Evolutionary conservation across 2,888 invertebrate genomes (phyloP), one percentile per base, ranked within the genome.

Genomic region (Phania funesta): DNA sequence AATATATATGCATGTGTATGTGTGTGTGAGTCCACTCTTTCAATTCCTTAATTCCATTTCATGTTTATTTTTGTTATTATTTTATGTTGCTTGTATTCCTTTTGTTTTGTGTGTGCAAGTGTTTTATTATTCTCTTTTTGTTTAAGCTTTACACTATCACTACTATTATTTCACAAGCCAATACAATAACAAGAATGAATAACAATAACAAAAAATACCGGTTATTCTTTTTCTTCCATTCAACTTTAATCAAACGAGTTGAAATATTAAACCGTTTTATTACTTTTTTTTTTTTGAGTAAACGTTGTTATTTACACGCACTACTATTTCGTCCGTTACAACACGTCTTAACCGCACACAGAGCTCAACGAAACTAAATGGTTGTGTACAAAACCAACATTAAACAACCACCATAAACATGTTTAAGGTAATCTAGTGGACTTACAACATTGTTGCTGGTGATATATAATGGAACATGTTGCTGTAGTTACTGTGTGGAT

Each of bases 281-380:
- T 62, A 29, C 4, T 26, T 38, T 9, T 16, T 56, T 29, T 5
- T 18, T 18, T 22, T 16, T 41, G 11, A 35, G 29, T 2, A 41
- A 62, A 46, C 29, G 65, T 38, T 50, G n/a, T n/a, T 20, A 35
- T 50, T 44, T 6, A 16, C 68, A 29, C 52, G 38, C 18, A 11
- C 46, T 44, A 18, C 44, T 16, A 4, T 38, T 35, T 16, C 24
- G 41, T n/a, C 70, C 74, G 56, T 56, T 64, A 44, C 26, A 48
- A 60, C 58, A 80, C 75, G 64, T 76, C 81, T 81, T 41, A 56
- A 73, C 76, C 67, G 64, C 77, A 77, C 77, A 73, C 76, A 60
- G 60, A 80, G 67, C 76, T 60, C 56, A 60, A 71, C 24, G 29
- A 76, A 71, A 80, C 80, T 80, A 38, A 71, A 56, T 56, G 48